Conservation (phyloP, 2,797 vertebrate species). For the Nasua narica region DNA sequence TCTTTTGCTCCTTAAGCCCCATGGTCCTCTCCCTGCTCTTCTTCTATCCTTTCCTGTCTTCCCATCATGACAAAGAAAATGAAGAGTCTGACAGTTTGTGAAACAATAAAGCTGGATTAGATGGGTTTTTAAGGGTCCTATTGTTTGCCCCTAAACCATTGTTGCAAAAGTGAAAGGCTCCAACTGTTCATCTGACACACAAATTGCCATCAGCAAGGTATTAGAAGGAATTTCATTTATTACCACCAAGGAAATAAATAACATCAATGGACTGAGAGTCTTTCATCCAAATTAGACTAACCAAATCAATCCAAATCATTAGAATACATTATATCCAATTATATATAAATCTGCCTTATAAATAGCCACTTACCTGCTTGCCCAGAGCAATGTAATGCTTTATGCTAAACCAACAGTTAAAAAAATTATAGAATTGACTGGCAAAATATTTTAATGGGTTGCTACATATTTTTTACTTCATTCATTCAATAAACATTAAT, state of each 20-base stretch:
- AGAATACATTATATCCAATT: slow-evolving; percentile 50
- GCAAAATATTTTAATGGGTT: slow-evolving; percentile 55
- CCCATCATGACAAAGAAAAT: slow-evolving; percentile 26
- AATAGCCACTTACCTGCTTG: slow-evolving; percentile 48
- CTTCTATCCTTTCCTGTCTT: neutral
- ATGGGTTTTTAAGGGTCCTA: slow-evolving; percentile 65
- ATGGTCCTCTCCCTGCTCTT: neutral
- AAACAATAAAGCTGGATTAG: slow-evolving; percentile 50
- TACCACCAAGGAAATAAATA: slow-evolving; percentile 71
- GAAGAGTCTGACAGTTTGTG: neutral
- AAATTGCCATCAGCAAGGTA: slow-evolving; percentile 50
- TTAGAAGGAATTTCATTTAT: slow-evolving; percentile 70
- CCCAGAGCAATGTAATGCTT: slow-evolving; percentile 36
- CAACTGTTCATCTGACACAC: slow-evolving; percentile 63
- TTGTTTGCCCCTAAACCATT: slow-evolving; percentile 71
- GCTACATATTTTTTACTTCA: slow-evolving; percentile 43
- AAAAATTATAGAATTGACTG: slow-evolving; percentile 22
- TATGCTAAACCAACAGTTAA: slow-evolving; percentile 25
- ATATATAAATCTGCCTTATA: slow-evolving; percentile 48
- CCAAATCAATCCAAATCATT: slow-evolving; percentile 57
- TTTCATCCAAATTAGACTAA: slow-evolving; percentile 58
- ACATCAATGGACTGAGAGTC: neutral
- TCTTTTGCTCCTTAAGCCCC: neutral
- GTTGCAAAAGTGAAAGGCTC: slow-evolving; percentile 66
- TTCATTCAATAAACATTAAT: slow-evolving; percentile 25